Percentiles rank a stretch among this genome's conserved stretches.
Conservation (phyloP, 2,113 vertebrate genomes). For the Actinemys pallida region DNA sequence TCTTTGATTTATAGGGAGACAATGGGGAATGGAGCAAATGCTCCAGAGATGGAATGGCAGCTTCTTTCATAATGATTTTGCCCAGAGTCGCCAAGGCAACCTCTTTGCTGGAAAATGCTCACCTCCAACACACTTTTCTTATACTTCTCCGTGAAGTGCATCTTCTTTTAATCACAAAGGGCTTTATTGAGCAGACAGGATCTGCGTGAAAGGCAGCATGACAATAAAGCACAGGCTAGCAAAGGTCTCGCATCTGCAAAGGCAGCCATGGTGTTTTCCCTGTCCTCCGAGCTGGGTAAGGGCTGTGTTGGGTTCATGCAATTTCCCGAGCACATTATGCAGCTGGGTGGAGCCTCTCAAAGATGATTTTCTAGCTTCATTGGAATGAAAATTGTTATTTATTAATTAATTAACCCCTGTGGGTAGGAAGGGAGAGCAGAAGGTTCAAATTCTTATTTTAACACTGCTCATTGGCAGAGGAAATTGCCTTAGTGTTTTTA, state of each 20-base stretch:
- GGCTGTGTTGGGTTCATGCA: background rate
- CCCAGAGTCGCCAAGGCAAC: background rate
- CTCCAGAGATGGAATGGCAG: background rate
- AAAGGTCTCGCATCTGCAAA: background rate
- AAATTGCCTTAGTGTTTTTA: background rate
- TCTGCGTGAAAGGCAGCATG: background rate
- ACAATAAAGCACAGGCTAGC: background rate
- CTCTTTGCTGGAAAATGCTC: background rate
- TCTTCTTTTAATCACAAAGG: background rate
- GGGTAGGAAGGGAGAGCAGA: background rate
- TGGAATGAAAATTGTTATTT: background rate
- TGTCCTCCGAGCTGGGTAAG: background rate
- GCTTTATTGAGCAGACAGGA: background rate
- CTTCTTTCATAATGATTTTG: background rate
- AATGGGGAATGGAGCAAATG: background rate
- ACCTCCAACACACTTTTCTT: background rate
- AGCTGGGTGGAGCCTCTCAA: background rate
- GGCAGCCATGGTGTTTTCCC: background rate
- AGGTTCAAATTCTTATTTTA: constrained; percentile 8
- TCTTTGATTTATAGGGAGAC: background rate
- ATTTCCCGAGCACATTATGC: background rate
- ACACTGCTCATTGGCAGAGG: background rate
- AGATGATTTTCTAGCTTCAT: background rate
- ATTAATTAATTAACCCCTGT: background rate
- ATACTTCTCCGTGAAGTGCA: background rate